Percentiles rank a stretch among this genome's conserved stretches.
Conservation (phyloP, 2,888 invertebrate species). For the Tuberolachnus salignus region DNA sequence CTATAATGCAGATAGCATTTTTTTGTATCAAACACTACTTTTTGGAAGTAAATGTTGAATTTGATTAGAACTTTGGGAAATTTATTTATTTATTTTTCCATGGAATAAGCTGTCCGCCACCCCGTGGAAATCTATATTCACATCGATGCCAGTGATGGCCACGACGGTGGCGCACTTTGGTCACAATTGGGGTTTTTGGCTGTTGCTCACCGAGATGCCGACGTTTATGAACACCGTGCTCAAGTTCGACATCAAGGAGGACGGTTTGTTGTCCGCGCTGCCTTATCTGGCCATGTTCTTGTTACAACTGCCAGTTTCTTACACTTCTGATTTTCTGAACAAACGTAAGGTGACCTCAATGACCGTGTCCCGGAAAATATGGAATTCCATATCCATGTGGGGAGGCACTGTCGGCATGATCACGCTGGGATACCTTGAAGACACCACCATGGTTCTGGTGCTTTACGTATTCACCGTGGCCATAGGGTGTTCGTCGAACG, state of each 20-base stretch:
- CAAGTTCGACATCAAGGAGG: conserved; percentile 73
- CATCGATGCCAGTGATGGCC: conserved; percentile 74
- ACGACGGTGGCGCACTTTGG: conserved; percentile 75
- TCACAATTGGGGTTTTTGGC: conserved; percentile 84
- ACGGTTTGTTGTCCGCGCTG: conserved; percentile 72
- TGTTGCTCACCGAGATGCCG: conserved; percentile 80
- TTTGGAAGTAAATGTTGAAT: too few species aligned
- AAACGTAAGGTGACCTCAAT: conserved; percentile 66
- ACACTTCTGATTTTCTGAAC: conserved; percentile 69
- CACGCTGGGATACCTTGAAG: conserved; percentile 56
- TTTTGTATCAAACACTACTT: too few species aligned
- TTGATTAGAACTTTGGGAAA: too few species aligned
- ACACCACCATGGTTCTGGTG: conserved; percentile 48
- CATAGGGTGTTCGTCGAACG: conserved; percentile 75
- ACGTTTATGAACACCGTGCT: conserved; percentile 78
- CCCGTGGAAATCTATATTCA: conserved; percentile 74
- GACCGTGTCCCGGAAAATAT: conserved; percentile 70
- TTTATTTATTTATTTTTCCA: not conserved
- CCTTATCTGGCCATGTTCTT: conserved; percentile 77
- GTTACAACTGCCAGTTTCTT: conserved; percentile 73
- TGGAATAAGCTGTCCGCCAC: conserved; percentile 30
- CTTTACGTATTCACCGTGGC: conserved; percentile 57
- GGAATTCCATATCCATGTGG: conserved; percentile 66
- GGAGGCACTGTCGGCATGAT: conserved; percentile 56
- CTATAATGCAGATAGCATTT: too few species aligned